Evolutionary conservation across 2,888 invertebrate species (phyloP), one percentile per base, ranked within the genome.

Genomic region (Eubasilissa splendida): DNA sequence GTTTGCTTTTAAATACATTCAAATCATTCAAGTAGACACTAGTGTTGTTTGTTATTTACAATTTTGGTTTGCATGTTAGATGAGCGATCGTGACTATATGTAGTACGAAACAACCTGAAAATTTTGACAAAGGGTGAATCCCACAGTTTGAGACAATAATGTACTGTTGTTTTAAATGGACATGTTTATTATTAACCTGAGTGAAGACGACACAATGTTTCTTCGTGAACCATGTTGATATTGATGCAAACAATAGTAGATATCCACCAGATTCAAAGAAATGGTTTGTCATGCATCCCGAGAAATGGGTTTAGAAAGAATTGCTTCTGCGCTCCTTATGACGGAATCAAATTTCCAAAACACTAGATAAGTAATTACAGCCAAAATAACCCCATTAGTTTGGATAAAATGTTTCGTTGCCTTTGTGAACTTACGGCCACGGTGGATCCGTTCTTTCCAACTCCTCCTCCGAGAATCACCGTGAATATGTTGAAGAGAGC

Each of bases 361-460:
- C 31, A 65, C 63, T 76, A 76, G 65, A 33, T 60, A 75, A 54
- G 70, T 52, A 70, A 70, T 33, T 56, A 75, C 58, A 75, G 60
- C 78, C 73, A 73, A 54, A 71, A 56, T 56, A 73, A n/a, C 77
- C 77, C 31, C 59, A 71, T 71, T 71, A 12, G 22, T 80, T 73
- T 31, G 56, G 31, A 3, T n/a, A 10, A 33, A 50, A 9, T 12
- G 76, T 4, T 10, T 42, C 12, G 75, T 53, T 12, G 52, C 11
- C 52, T 22, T 10, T 50, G 14, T 12, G 79, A 84, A 86, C 96
- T 96, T 95, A 98, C 98, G 90, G 99, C 99, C 87, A 98, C 97
- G 85, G 99, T 97, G 87, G 99, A 99, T 91, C 98, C 98, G 92
- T 99, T 99, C 93, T 98, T 99, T 88, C 99, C 99, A 88, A 96